Percentiles rank a stretch among this genome's conserved stretches.
Evolutionary conservation across 2,888 invertebrate genomes (phyloP).

Genomic region (Drosophila villosipedis): DNA sequence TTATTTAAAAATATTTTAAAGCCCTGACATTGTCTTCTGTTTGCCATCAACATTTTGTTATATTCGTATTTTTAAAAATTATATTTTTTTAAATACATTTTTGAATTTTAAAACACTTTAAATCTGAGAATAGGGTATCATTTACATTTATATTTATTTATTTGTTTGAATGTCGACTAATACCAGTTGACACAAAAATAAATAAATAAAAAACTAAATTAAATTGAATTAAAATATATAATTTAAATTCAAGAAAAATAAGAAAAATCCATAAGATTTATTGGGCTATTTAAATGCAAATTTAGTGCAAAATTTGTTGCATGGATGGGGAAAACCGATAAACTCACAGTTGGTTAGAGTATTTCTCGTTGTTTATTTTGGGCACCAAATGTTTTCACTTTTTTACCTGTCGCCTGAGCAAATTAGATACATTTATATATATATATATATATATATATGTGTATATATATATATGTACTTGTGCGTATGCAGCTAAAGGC

Average conservation of each 20-base stretch:
- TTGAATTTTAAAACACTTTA: background rate
- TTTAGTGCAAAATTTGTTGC: background rate
- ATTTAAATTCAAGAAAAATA: background rate
- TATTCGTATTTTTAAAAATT: background rate
- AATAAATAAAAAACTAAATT: background rate
- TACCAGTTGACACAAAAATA: background rate
- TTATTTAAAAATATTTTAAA: background rate
- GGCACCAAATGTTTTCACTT: conserved; percentile 49
- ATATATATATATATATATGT: conserved; percentile 7
- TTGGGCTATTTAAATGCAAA: background rate
- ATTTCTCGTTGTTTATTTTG: conserved; percentile 9
- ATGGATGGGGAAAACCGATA: background rate
- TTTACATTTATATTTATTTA: background rate
- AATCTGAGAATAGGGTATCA: background rate
- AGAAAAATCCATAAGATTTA: background rate
- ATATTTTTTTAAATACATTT: background rate
- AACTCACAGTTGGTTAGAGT: background rate
- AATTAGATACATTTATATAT: conserved; percentile 18
- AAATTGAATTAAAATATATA: background rate
- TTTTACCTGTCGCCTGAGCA: conserved; percentile 60
- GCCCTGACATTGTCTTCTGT: background rate
- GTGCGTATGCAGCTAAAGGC: background rate
- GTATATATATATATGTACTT: background rate
- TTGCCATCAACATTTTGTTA: background rate
- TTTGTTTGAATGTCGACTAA: background rate